Percentiles rank a stretch among this genome's conserved stretches.
These are phyloP conservation scores for Maniola jurtina DNA, from an alignment of 1,140 invertebrate species.

Conservation along the genomic window DNA sequence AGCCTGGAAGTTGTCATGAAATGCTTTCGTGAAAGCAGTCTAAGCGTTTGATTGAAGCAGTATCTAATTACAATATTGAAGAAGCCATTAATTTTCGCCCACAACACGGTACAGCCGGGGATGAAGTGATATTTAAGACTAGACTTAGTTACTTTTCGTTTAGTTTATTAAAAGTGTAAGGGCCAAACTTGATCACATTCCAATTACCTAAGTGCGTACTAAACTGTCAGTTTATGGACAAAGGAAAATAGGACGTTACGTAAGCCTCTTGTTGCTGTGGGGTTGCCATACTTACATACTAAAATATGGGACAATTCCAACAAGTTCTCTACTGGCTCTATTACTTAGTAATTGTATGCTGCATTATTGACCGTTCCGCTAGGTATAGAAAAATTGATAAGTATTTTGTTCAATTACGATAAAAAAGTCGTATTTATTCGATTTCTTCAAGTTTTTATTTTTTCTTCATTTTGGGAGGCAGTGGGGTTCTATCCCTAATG, in stretches of 20 bases:
- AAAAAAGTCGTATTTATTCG: too few species aligned
- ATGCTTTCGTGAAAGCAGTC: too few species aligned
- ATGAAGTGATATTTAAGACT: conserved; percentile 12
- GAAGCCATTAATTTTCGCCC: too few species aligned
- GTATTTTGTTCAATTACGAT: too few species aligned
- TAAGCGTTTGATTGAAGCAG: conserved; percentile 6
- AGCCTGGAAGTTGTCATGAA: too few species aligned
- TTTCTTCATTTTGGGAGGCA: too few species aligned
- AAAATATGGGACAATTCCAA: neutral
- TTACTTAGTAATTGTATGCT: too few species aligned
- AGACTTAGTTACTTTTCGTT: conserved; percentile 9
- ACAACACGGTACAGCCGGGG: neutral
- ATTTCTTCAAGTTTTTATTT: too few species aligned
- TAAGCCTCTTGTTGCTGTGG: conserved; percentile 27
- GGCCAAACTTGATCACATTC: conserved; percentile 20
- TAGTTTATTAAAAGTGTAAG: conserved; percentile 30
- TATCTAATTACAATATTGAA: neutral
- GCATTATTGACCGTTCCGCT: too few species aligned
- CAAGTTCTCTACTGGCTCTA: too few species aligned
- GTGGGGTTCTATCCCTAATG: too few species aligned
- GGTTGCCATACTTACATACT: neutral
- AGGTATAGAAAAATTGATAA: too few species aligned
- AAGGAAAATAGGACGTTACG: conserved; percentile 28
- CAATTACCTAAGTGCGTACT: conserved; percentile 28
- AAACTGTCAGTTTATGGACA: conserved; percentile 27